Conservation (phyloP, 2,797 vertebrate species). For the Cyprinodon diabolis region DNA sequence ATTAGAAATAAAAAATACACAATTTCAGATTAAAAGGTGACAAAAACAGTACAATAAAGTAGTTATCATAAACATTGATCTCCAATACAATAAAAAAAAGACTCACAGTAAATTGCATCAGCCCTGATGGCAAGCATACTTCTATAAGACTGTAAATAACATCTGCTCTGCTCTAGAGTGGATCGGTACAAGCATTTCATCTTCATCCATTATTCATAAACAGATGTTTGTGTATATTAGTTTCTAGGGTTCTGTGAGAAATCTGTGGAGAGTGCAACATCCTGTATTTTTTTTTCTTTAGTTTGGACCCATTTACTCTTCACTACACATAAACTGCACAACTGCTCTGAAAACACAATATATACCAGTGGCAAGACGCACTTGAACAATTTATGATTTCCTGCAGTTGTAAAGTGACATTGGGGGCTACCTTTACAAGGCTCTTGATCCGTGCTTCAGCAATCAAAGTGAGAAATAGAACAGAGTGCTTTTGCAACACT, state of each 20-base stretch:
- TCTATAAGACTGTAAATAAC: slow-evolving; percentile 64
- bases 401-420: slow-evolving; percentile 30
- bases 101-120: slow-evolving; percentile 33
- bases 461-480: slow-evolving; percentile 38
- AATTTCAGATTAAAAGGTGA: neutral
- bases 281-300: slow-evolving; percentile 42
- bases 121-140: slow-evolving; percentile 50
- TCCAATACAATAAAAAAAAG: slow-evolving; percentile 30
- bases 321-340: slow-evolving; percentile 24
- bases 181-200: slow-evolving; percentile 58
- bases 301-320: slow-evolving; percentile 53
- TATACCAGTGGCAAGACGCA: slow-evolving; percentile 38
- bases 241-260: slow-evolving; percentile 65
- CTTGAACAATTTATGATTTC: slow-evolving; percentile 50
- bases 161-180: slow-evolving; percentile 50
- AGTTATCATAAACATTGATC: slow-evolving; percentile 26
- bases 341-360: slow-evolving; percentile 23
- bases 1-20: neutral
- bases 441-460: slow-evolving; percentile 36
- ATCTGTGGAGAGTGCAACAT: slow-evolving; percentile 55
- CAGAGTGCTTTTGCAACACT: slow-evolving; percentile 17
- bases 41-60: neutral
- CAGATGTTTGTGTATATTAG: slow-evolving; percentile 70
- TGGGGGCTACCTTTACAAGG: slow-evolving; percentile 8
- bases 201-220: slow-evolving; percentile 71